A percentile compares a stretch with the other conserved stretches of the same genome.
These are phyloP conservation scores for Melanaphis sacchari DNA, from an alignment of 1,140 invertebrate species.

Conservation along the genomic window DNA sequence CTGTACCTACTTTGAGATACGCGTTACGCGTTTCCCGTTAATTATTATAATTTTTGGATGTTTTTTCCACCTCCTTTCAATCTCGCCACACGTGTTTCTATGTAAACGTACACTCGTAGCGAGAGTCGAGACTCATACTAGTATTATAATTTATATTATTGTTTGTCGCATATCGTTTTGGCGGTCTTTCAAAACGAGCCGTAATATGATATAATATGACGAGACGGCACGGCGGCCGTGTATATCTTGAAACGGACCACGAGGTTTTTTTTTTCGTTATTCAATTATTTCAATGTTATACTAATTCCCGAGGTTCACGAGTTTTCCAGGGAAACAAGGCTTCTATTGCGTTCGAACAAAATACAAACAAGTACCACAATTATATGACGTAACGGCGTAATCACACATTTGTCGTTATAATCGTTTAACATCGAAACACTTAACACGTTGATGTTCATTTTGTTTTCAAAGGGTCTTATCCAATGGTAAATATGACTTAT, in stretches of 20 bases:
- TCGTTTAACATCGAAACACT: background rate
- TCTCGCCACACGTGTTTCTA: background rate
- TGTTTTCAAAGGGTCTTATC: background rate
- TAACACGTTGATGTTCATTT: background rate
- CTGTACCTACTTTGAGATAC: background rate
- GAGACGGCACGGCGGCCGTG: background rate
- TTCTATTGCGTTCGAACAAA: background rate
- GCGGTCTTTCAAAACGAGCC: background rate
- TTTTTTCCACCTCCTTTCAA: background rate
- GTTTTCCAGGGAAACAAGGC: no score
- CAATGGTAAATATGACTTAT: background rate
- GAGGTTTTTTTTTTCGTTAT: background rate
- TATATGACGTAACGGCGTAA: no score
- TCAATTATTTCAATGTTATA: background rate
- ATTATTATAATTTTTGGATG: background rate
- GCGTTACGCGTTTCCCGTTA: background rate
- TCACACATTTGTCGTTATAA: background rate
- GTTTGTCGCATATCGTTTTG: background rate
- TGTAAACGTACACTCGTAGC: background rate
- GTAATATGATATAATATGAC: background rate
- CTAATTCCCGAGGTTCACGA: background rate
- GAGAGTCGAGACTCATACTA: background rate
- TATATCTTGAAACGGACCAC: background rate
- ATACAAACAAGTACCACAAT: background rate
- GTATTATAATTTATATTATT: background rate